Base-by-base conservation (phyloP, 1,140 invertebrate species). In the Cyrtorhinus lividipennis region DNA sequence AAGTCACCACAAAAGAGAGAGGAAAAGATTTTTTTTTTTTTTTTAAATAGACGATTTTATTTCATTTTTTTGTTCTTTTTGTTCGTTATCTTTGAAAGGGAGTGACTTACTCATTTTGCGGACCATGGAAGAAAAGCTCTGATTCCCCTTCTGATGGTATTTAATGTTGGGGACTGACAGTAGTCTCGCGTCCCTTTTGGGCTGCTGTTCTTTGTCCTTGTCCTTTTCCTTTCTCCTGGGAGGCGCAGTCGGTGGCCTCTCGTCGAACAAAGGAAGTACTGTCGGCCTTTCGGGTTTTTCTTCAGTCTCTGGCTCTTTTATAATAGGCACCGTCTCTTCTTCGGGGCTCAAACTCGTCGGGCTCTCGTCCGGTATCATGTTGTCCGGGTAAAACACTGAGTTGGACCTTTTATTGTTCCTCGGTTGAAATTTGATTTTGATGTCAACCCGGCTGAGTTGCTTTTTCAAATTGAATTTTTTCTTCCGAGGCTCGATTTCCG, bases 91-190 rank as follows among this genome's bases (percentile, higher is more conserved):
- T n/a, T n/a, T n/a, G n/a, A n/a, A n/a, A n/a, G n/a, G n/a, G n/a
- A 44, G 38, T 12, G 20, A 90, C 87, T 90, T 88, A 90, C 87
- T 87, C 81, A 88, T 86, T 78, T 85, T 81, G 73, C 86, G 81
- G 77, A 86, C 86, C 68, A 88, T 76, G 78, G 70, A 61, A 67
- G 68, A 45, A 69, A 68, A 63, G 72, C 74, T 65, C 69, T 72
- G 65, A 71, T 59, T 70, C 64, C 58, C 73, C 74, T 67, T 76
- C 73, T 71, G 80, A 70, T 72, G 74, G 72, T 79, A 82, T 70
- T 86, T 87, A 63, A 86, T 81, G 74, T 87, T 87, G 2, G 87
- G 86, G 66, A 87, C 85, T 0, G 86, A 87, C 61, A 88, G 76
- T 63, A 87, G 73, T 59, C 86, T 79, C 66, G 82, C 79, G 68